Evolutionary conservation across 2,113 vertebrate species (phyloP).

Genomic region (Hemiprocne comata): DNA sequence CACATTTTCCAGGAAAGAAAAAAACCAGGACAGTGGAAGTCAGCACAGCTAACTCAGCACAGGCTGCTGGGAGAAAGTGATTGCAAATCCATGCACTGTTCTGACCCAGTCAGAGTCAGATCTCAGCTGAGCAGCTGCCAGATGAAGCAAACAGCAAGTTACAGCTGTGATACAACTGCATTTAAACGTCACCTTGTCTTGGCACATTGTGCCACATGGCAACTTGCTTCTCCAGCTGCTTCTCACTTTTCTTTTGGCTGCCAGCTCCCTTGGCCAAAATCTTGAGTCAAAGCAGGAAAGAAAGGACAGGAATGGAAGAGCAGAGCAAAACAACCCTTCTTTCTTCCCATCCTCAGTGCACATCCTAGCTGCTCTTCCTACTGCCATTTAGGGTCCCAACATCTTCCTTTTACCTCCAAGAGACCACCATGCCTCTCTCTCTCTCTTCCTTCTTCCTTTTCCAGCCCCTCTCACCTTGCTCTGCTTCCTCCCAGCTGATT

Average conservation of each 20-base stretch:
- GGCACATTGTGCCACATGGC: accelerated
- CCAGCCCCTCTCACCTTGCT: not conserved
- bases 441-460: not conserved
- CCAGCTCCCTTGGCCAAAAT: not conserved
- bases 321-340: not conserved
- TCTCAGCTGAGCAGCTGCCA: not conserved
- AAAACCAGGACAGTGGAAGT: not conserved
- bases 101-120: not conserved
- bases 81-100: not conserved
- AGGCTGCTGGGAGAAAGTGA: not conserved
- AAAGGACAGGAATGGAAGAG: not conserved
- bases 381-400: not conserved
- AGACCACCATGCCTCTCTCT: no score
- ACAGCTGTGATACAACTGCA: not conserved
- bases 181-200: not conserved
- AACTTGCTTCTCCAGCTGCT: not conserved
- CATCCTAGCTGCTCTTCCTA: not conserved
- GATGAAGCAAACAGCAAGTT: not conserved
- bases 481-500: not conserved
- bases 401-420: not conserved
- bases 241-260: not conserved
- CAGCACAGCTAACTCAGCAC: not conserved
- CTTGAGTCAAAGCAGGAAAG: not conserved
- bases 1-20: not conserved
- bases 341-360: no score